These are phyloP conservation scores for Poecile montanus DNA, from an alignment of 2,797 vertebrate genomes.

Conservation along the genomic window DNA sequence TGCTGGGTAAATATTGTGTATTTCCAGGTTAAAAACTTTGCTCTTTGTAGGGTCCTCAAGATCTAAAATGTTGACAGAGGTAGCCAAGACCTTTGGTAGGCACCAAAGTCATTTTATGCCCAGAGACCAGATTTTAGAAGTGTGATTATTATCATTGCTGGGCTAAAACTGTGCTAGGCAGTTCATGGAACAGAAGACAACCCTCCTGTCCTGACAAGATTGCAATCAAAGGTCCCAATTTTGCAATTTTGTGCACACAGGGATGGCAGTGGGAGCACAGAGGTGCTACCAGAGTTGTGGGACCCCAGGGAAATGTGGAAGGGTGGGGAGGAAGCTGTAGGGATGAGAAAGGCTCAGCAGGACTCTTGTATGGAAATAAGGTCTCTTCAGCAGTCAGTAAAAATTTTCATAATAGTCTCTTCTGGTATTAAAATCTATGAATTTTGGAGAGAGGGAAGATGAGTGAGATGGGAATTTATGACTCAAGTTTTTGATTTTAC, in stretches of 20 bases:
- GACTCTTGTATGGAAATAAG: background rate
- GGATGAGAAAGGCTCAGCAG: background rate
- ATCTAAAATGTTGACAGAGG: background rate
- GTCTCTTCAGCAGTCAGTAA: background rate
- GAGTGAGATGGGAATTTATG: background rate
- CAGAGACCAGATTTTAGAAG: background rate
- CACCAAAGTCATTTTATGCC: background rate
- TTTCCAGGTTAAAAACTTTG: background rate
- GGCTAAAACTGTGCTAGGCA: background rate
- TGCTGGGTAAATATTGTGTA: background rate
- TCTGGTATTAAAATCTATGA: background rate
- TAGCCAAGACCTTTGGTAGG: background rate
- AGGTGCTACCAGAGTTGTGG: accelerated
- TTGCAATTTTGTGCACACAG: background rate
- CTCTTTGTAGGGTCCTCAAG: background rate
- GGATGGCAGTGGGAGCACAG: background rate
- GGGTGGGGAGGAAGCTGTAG: background rate
- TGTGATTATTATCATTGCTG: background rate
- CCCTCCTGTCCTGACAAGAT: background rate
- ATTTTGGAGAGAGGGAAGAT: background rate
- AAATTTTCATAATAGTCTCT: background rate
- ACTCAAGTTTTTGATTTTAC: conserved; percentile 62
- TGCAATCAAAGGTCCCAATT: background rate
- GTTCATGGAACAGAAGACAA: background rate
- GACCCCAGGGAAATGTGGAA: background rate